These are phyloP conservation scores for Hedya salicella DNA, from an alignment of 2,888 invertebrate genomes.

Conservation along the genomic window DNA sequence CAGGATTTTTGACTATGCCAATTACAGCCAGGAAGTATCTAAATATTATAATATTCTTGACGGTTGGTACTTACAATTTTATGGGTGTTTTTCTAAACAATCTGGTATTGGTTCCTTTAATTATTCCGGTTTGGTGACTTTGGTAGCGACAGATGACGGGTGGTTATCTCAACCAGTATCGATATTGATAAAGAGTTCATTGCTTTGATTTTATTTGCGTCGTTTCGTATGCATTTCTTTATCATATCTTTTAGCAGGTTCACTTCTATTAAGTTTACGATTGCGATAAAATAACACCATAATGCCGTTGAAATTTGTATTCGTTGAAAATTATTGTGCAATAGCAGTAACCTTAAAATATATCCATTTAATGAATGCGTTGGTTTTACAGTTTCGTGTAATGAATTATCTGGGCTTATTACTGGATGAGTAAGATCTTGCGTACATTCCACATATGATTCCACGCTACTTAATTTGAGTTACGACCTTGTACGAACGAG, in stretches of 20 bases:
- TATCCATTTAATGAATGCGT: conserved; percentile 10
- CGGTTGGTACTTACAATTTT: conserved; percentile 3
- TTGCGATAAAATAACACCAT: conserved; percentile 19
- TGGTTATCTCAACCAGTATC: conserved; percentile 45
- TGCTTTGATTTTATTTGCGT: conserved; percentile 41
- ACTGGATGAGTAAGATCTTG: conserved; percentile 64
- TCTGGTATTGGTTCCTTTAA: conserved; percentile 10
- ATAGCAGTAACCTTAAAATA: conserved; percentile 13
- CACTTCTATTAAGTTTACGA: conserved; percentile 11
- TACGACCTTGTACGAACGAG: conserved; percentile 58
- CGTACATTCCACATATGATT: conserved; percentile 70
- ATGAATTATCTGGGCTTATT: conserved; percentile 63
- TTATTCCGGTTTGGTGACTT: conserved; percentile 42
- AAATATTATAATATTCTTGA: conserved; percentile 14
- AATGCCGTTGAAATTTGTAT: not conserved
- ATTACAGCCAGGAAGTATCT: conserved; percentile 20
- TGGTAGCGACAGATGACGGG: conserved; percentile 40
- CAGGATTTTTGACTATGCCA: conserved; percentile 21
- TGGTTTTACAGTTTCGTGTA: conserved; percentile 59
- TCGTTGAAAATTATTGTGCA: not conserved
- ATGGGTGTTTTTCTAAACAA: conserved; percentile 15
- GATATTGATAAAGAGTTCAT: conserved; percentile 46
- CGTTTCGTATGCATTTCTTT: conserved; percentile 27
- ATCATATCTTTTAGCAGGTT: conserved; percentile 29
- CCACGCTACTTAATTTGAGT: conserved; percentile 60